phyloP scores from a whole-genome alignment of 2,888 invertebrate genomes.

The Pseudoips prasinana region DNA sequence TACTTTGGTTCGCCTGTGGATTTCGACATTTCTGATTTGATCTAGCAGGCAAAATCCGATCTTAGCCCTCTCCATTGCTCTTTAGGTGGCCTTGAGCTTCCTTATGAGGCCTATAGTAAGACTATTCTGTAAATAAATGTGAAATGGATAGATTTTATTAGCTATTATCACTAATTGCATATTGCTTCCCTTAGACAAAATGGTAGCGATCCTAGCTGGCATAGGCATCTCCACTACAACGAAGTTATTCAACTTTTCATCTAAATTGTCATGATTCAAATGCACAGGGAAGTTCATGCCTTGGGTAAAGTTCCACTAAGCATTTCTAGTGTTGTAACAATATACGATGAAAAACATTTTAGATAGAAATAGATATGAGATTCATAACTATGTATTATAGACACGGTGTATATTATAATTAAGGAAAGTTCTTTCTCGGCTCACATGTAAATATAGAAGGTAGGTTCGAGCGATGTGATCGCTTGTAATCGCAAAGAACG shows the following conservation, averaged over 20 bases:
- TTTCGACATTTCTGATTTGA: no score
- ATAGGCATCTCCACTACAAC: conserved; percentile 5
- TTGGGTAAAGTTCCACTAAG: conserved; percentile 36
- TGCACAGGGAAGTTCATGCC: conserved; percentile 43
- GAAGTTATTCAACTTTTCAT: background rate
- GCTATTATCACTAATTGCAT: no score
- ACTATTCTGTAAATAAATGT: no score
- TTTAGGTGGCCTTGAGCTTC: no score
- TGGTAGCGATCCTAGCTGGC: no score
- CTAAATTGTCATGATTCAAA: background rate
- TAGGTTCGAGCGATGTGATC: conserved; percentile 56
- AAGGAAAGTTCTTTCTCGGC: conserved; percentile 49
- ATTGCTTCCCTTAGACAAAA: no score
- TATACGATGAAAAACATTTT: conserved; percentile 39
- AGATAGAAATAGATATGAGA: conserved; percentile 52
- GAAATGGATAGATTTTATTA: no score
- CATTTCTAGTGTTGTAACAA: conserved; percentile 46
- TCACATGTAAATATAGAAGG: conserved; percentile 70
- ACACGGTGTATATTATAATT: conserved; percentile 52
- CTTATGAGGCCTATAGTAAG: no score
- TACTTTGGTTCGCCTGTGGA: no score
- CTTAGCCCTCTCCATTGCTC: no score
- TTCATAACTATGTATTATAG: conserved; percentile 55
- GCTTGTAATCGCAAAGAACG: conserved; percentile 37
- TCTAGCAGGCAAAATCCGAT: no score